These are phyloP conservation scores for Sebastes itinus DNA, from an alignment of 2,797 vertebrate species.

Conservation along the genomic window DNA sequence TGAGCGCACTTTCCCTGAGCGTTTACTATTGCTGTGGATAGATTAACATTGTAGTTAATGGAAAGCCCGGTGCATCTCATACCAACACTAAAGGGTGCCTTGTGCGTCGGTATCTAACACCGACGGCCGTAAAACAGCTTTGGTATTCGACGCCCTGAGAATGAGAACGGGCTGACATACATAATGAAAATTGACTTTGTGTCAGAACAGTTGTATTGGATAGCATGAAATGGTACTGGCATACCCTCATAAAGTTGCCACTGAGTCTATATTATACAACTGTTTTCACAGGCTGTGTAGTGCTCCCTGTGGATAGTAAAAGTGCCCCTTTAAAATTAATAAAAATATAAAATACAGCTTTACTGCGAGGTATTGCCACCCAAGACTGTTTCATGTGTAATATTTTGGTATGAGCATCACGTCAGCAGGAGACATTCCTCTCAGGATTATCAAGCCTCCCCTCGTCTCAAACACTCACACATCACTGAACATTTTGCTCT, in stretches of 20 bases:
- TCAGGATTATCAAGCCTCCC: conserved; percentile 2
- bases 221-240: background rate
- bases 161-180: no score
- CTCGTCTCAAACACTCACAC: background rate
- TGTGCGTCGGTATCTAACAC: no score
- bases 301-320: background rate
- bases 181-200: background rate
- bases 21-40: no score
- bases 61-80: no score
- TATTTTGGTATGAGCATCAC: background rate
- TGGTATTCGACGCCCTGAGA: no score
- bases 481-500: background rate
- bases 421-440: conserved; percentile 3
- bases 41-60: no score
- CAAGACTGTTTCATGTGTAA: background rate
- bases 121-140: no score
- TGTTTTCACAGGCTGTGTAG: background rate
- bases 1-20: no score
- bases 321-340: background rate
- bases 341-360: background rate
- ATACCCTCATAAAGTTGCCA: no score
- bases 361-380: background rate
- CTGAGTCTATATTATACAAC: background rate
- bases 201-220: background rate
- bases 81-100: no score